A percentile compares a stretch with the other conserved stretches of the same genome.
These are phyloP conservation scores for Oncorhynchus nerka DNA, from an alignment of 2,113 vertebrate genomes.

Conservation along the genomic window DNA sequence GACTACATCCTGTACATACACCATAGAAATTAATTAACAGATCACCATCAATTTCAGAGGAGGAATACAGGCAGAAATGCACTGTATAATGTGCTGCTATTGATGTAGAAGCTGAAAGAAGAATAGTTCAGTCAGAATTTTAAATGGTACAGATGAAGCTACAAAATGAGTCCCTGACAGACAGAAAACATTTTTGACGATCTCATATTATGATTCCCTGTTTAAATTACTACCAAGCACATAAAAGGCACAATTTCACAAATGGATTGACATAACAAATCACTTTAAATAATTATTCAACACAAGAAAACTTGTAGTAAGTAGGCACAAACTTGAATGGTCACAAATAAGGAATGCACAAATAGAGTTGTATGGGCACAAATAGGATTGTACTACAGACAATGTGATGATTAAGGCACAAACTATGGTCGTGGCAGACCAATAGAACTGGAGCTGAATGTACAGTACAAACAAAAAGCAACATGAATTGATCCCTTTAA, in stretches of 20 bases:
- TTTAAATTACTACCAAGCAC: neutral
- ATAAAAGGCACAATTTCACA: neutral
- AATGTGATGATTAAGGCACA: slow-evolving; percentile 1
- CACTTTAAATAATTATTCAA: neutral
- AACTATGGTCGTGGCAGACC: neutral
- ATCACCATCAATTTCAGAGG: neutral
- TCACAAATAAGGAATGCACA: neutral
- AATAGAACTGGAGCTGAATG: neutral
- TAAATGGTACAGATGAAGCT: no score
- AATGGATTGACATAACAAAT: neutral
- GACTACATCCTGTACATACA: neutral
- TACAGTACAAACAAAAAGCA: neutral
- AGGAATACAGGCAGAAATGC: neutral
- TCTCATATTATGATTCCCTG: neutral
- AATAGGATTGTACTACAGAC: neutral
- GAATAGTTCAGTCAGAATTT: neutral
- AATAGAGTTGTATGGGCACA: neutral
- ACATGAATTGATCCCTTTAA: neutral
- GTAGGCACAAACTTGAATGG: slow-evolving; percentile 28
- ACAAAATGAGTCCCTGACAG: no score
- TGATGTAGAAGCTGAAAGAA: neutral
- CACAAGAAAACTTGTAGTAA: neutral
- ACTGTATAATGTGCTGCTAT: neutral
- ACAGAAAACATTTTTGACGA: neutral
- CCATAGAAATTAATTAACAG: neutral